Evolutionary conservation across 2,888 invertebrate genomes (phyloP).

Genomic region (Caenorhabditis auriculariae): DNA sequence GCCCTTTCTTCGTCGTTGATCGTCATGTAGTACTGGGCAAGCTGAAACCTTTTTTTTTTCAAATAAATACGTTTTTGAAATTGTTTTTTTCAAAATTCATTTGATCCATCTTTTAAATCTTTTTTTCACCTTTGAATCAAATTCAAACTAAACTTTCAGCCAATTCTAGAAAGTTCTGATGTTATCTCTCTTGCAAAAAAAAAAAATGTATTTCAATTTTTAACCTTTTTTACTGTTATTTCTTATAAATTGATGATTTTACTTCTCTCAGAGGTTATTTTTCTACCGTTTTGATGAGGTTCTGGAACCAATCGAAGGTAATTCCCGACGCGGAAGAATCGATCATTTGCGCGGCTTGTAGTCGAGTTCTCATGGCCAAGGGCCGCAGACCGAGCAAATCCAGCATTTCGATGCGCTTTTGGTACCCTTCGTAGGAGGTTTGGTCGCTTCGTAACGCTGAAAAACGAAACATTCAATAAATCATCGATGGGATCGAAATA

Average conservation of each 20-base stretch:
- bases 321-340: conserved; percentile 34
- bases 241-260: too few relatives aligned
- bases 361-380: conserved; percentile 54
- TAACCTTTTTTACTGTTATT: too few relatives aligned
- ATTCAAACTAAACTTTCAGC: too few relatives aligned
- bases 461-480: conserved; percentile 8
- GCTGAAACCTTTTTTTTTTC: conserved; percentile 22
- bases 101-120: not conserved
- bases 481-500: too few relatives aligned
- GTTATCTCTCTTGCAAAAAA: too few relatives aligned
- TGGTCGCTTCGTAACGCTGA: conserved; percentile 49
- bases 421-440: conserved; percentile 52
- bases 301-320: conserved; percentile 52
- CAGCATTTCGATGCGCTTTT: conserved; percentile 52
- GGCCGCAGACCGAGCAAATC: conserved; percentile 40
- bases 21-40: conserved; percentile 55
- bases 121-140: too few relatives aligned
- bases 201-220: too few relatives aligned
- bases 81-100: not conserved
- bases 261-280: too few relatives aligned
- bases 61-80: not conserved
- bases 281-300: conserved; percentile 49
- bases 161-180: too few relatives aligned
- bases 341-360: conserved; percentile 46
- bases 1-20: conserved; percentile 56